phyloP scores from a whole-genome alignment of 2,113 vertebrate species.

The Epinephelus moara region DNA sequence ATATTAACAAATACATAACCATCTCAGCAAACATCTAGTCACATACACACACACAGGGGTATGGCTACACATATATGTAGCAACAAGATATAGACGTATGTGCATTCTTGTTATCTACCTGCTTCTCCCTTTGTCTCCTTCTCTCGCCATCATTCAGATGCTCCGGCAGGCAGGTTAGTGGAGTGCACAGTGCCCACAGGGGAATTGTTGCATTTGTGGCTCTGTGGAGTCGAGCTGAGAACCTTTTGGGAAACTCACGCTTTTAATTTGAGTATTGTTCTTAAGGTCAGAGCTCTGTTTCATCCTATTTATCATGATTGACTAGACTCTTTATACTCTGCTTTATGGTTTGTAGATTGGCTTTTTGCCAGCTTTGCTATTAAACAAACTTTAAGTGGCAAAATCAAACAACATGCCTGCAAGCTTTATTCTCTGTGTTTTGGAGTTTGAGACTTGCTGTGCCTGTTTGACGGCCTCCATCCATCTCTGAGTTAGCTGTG shows the following conservation, averaged over 20 bases:
- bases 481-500: neutral
- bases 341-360: neutral
- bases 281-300: conserved; percentile 47
- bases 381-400: neutral
- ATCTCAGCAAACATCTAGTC: neutral
- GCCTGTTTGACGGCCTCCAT: neutral
- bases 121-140: conserved; percentile 9
- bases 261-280: conserved; percentile 62
- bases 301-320: neutral
- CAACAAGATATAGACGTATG: conserved; percentile 7
- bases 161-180: conserved; percentile 67
- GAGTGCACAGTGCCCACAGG: conserved; percentile 46
- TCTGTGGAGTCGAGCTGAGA: conserved; percentile 37
- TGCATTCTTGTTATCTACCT: conserved; percentile 19
- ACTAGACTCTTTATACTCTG: neutral
- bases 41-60: neutral
- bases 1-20: neutral
- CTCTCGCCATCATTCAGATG: conserved; percentile 39
- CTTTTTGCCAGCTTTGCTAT: neutral
- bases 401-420: neutral
- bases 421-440: neutral
- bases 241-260: conserved; percentile 37
- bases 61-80: neutral
- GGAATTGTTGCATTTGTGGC: conserved; percentile 68
- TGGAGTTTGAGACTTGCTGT: neutral